These are phyloP conservation scores for Maconellicoccus hirsutus DNA, from an alignment of 1,140 invertebrate species.

Conservation along the genomic window DNA sequence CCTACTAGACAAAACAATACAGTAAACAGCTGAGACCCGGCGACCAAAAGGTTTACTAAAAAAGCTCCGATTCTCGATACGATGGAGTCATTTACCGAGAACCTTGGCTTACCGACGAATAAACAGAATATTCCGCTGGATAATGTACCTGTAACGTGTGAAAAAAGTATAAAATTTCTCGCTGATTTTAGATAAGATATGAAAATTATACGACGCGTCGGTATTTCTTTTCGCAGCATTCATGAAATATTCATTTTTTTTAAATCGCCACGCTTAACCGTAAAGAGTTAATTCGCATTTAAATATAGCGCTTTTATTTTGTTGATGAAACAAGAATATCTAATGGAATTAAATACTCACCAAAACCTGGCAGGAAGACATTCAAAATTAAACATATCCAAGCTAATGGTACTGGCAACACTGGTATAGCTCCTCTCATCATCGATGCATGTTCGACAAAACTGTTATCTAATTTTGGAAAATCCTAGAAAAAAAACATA, in stretches of 20 bases:
- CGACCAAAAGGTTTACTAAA: constrained; percentile 72
- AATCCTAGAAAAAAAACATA: constrained; percentile 45
- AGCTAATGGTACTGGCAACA: constrained; percentile 67
- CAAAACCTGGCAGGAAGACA: constrained; percentile 69
- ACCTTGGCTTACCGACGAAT: constrained; percentile 76
- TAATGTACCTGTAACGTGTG: constrained; percentile 56
- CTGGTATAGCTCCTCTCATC: constrained; percentile 79
- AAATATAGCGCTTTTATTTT: background rate
- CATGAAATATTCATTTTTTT: constrained; percentile 4
- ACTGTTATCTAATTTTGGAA: constrained; percentile 59
- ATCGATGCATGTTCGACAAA: constrained; percentile 67
- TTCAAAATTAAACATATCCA: constrained; percentile 79
- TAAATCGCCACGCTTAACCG: background rate
- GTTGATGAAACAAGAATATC: too few relatives aligned
- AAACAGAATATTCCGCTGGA: constrained; percentile 74
- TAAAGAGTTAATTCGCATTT: background rate
- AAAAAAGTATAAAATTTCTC: constrained; percentile 11
- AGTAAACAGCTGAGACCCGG: constrained; percentile 75
- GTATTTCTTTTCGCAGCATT: background rate
- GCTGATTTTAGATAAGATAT: background rate
- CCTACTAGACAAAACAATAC: constrained; percentile 90
- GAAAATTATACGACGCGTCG: background rate
- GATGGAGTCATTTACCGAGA: constrained; percentile 57
- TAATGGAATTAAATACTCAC: constrained; percentile 43
- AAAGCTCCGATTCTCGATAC: constrained; percentile 60